Percentiles rank a stretch among this genome's conserved stretches.
These are phyloP conservation scores for Cygnus buccinator DNA, from an alignment of 2,113 vertebrate genomes.

Conservation along the genomic window DNA sequence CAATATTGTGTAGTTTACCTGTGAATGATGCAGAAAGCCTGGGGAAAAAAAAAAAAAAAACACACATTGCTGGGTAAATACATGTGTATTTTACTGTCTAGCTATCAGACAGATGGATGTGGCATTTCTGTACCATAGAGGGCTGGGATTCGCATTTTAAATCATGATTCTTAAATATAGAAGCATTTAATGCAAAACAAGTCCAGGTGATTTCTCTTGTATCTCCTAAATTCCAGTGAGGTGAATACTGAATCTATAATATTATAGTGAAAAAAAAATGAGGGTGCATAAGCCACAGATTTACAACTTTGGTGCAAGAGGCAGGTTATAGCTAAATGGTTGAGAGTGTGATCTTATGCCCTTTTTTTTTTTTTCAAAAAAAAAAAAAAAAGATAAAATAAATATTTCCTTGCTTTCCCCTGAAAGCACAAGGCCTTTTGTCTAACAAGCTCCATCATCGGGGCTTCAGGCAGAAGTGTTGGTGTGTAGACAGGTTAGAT, in stretches of 20 bases:
- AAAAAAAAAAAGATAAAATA: neutral
- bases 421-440: neutral
- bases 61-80: neutral
- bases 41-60: neutral
- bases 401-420: neutral
- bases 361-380: neutral
- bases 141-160: neutral
- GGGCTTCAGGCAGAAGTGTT: neutral
- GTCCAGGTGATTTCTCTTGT: neutral
- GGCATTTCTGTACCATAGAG: neutral
- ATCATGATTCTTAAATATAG: neutral
- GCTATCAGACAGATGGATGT: rapidly evolving
- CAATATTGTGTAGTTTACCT: neutral
- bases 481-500: too few relatives aligned
- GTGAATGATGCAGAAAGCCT: neutral
- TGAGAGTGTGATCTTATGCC: neutral
- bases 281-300: rapidly evolving
- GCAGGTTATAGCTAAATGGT: neutral
- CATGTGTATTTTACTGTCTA: neutral
- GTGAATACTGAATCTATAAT: neutral
- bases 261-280: neutral
- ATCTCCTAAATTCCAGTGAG: neutral
- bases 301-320: neutral
- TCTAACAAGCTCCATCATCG: neutral
- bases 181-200: neutral